phyloP scores from a whole-genome alignment of 2,113 vertebrate genomes.

The Vanacampus margaritifer region DNA sequence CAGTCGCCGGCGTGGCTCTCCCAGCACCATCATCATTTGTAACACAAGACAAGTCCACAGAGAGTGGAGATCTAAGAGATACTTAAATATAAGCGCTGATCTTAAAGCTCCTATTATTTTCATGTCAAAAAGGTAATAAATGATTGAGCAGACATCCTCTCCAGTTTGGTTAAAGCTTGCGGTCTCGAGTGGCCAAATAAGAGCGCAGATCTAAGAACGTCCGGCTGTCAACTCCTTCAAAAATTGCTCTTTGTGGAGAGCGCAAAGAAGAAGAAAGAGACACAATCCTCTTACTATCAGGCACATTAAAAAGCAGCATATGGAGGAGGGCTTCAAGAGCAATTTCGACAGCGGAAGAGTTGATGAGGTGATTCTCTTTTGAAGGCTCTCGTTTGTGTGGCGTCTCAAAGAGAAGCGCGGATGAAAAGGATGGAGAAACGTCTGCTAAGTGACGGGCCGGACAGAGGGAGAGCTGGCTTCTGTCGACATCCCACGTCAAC shows the following conservation, averaged over 20 bases:
- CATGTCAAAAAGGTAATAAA: neutral
- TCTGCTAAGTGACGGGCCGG: constrained; percentile 54
- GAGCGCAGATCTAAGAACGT: neutral
- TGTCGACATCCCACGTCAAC: constrained; percentile 64
- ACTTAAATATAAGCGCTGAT: constrained; percentile 2
- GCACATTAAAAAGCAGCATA: constrained; percentile 48
- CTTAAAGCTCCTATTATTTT: constrained; percentile 1
- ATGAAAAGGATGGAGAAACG: constrained; percentile 43
- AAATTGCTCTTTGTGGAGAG: constrained; percentile 38
- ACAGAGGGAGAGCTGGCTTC: constrained; percentile 45
- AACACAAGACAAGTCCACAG: constrained; percentile 35
- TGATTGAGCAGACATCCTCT: neutral
- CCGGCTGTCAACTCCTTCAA: constrained; percentile 30
- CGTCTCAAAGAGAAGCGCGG: constrained; percentile 50
- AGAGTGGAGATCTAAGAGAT: constrained; percentile 40
- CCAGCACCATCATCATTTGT: constrained; percentile 49
- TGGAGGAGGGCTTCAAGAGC: constrained; percentile 19
- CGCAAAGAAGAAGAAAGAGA: constrained; percentile 46
- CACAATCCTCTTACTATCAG: constrained; percentile 61
- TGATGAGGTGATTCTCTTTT: constrained; percentile 68
- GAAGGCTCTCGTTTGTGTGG: constrained; percentile 58
- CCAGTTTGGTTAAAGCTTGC: neutral
- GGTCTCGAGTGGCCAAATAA: neutral
- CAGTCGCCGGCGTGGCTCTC: constrained; percentile 37
- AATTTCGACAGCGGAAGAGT: constrained; percentile 42